Base-by-base conservation (phyloP, 2,888 invertebrate genomes). In the Mechanitis messenoides region DNA sequence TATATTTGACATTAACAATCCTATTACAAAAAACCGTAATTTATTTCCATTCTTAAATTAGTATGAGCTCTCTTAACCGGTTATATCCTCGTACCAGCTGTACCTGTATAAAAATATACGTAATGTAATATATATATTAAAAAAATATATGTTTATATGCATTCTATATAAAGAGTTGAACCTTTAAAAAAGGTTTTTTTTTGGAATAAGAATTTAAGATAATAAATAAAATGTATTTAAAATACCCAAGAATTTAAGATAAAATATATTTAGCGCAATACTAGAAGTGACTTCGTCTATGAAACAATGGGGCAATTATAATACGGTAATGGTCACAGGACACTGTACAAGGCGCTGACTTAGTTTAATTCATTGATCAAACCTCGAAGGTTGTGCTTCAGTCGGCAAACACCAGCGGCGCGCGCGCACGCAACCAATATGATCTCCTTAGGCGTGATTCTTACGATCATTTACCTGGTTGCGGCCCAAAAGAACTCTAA, bases 381-480 rank as follows among this genome's bases (percentile, higher is more conserved):
- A 61, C 67, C 63, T 64, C 64, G 67, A 68, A 69, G 71, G 68
- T 65, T 68, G 61, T 69, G 58, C 61, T 58, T 64, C 83, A 88
- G 88, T 87, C 73, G 73, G 72, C 72, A 69, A 68, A 67, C 68
- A 68, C 71, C 70, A 76, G 69, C 84, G 78, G 76, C 85, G 87
- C 84, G 82, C 61, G 84, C 89, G 87, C 88, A 83, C 83, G 80
- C 74, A 69, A 76, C 60, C 74, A 76, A 69, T 55, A 86, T 86
- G 85, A 66, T 83, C 71, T 70, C 74, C 65, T 69, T 78, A 69
- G 75, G 74, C 64, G 71, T 73, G 63, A 55, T 85, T 58, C 67
- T 87, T 35, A 72, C 83, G 76, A 69, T 85, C 77, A 81, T 79
- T 73, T 83, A 84, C 80, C 82, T 79, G 63, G 60, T 76, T 63